phyloP scores from a whole-genome alignment of 1,140 invertebrate species.

The Lasioglossum albipes region DNA sequence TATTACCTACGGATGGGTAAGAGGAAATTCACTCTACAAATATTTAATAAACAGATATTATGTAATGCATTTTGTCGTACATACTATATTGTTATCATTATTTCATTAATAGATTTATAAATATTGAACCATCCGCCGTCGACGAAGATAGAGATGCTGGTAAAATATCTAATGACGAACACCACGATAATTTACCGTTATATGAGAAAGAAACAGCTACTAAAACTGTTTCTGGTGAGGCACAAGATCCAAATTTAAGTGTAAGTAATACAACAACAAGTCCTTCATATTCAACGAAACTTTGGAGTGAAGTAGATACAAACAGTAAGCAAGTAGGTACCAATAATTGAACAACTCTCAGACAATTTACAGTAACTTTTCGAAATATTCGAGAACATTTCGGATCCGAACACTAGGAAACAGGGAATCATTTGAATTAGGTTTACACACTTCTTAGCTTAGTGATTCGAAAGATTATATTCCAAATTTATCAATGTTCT shows the following conservation, averaged over 20 bases:
- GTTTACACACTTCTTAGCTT: too few relatives aligned
- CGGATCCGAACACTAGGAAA: too few relatives aligned
- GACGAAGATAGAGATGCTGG: conserved; percentile 77
- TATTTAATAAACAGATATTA: conserved; percentile 19
- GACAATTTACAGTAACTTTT: not conserved
- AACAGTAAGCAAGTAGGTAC: conserved; percentile 42
- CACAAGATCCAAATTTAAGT: conserved; percentile 69
- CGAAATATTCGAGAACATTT: too few relatives aligned
- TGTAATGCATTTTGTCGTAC: conserved; percentile 6
- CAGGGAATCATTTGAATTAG: too few relatives aligned
- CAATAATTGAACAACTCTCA: conserved; percentile 10
- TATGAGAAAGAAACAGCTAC: conserved; percentile 64
- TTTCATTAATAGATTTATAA: conserved; percentile 81
- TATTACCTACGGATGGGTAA: conserved; percentile 86
- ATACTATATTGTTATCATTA: conserved; percentile 1
- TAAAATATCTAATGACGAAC: conserved; percentile 72
- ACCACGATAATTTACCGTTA: conserved; percentile 69
- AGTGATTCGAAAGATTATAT: too few relatives aligned
- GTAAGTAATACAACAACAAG: conserved; percentile 69
- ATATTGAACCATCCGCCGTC: conserved; percentile 85
- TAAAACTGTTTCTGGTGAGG: conserved; percentile 50
- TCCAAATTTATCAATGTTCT: too few relatives aligned
- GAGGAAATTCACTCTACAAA: conserved; percentile 39
- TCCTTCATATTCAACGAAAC: conserved; percentile 71
- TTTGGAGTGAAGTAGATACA: conserved; percentile 68